Evolutionary conservation across 2,888 invertebrate species (phyloP).

Genomic region (Hypena proboscidalis): DNA sequence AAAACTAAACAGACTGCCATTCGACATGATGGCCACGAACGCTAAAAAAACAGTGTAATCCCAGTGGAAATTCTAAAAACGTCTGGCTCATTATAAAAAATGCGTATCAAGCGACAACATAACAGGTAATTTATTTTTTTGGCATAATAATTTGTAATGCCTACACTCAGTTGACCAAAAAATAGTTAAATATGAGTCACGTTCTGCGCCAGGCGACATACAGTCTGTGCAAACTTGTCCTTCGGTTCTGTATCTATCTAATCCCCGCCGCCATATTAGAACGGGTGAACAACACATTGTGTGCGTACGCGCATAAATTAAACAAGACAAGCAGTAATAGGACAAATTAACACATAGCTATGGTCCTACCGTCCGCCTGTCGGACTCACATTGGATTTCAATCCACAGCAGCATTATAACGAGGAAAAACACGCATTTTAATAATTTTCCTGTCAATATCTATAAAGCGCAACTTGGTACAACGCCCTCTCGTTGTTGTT

Average conservation of each 20-base stretch:
- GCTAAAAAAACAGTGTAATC: no score
- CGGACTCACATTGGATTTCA: conserved; percentile 54
- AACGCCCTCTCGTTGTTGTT: conserved; percentile 32
- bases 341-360: conserved; percentile 64
- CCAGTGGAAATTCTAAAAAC: no score
- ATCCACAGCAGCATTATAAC: conserved; percentile 41
- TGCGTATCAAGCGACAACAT: no score
- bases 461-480: not conserved
- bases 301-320: conserved; percentile 47
- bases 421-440: conserved; percentile 29
- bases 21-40: no score
- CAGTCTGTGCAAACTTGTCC: conserved; percentile 9
- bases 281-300: conserved; percentile 45
- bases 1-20: no score
- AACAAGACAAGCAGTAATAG: conserved; percentile 49
- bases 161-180: no score
- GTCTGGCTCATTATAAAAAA: no score
- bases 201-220: no score
- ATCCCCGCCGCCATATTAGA: conserved; percentile 35
- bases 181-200: no score
- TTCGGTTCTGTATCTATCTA: conserved; percentile 21
- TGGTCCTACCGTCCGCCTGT: conserved; percentile 46
- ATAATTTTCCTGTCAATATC: conserved; percentile 16
- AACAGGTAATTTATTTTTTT: no score
- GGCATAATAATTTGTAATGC: no score